A percentile compares a stretch with the other conserved stretches of the same genome.
phyloP scores from a whole-genome alignment of 1,140 invertebrate species.

The Drosophila athabasca region DNA sequence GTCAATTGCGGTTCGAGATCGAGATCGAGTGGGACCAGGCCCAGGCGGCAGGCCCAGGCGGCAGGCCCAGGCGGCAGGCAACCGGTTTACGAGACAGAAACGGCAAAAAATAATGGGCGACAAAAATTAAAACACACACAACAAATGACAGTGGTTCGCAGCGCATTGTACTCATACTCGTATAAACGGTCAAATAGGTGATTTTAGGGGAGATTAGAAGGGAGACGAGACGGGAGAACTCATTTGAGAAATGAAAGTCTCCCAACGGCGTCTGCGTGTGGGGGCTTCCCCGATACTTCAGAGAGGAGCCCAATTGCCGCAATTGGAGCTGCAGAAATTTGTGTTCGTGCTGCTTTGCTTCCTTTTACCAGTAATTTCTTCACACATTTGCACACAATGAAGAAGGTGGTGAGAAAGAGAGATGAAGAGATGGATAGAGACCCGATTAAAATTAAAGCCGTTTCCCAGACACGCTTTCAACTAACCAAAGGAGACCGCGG shows the following conservation, averaged over 20 bases:
- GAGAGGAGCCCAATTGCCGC: too few relatives aligned
- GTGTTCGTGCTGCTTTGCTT: constrained; percentile 16
- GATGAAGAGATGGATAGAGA: too few relatives aligned
- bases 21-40: constrained; percentile 36
- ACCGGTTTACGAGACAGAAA: constrained; percentile 65
- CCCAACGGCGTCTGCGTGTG: too few relatives aligned
- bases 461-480: constrained; percentile 17
- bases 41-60: constrained; percentile 27
- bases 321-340: background rate
- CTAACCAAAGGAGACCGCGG: constrained; percentile 69
- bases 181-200: constrained; percentile 21
- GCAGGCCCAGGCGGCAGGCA: constrained; percentile 31
- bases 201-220: constrained; percentile 32
- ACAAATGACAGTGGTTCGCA: constrained; percentile 73
- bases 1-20: constrained; percentile 53
- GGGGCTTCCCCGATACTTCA: too few relatives aligned
- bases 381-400: constrained; percentile 54
- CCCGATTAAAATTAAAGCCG: background rate
- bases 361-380: constrained; percentile 37
- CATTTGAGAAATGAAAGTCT: too few relatives aligned
- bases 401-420: background rate
- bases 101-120: constrained; percentile 53
- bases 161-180: constrained; percentile 17
- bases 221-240: background rate
- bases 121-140: constrained; percentile 53